Evolutionary conservation across 2,797 vertebrate genomes (phyloP).

Genomic region (Triplophysa bombifrons): DNA sequence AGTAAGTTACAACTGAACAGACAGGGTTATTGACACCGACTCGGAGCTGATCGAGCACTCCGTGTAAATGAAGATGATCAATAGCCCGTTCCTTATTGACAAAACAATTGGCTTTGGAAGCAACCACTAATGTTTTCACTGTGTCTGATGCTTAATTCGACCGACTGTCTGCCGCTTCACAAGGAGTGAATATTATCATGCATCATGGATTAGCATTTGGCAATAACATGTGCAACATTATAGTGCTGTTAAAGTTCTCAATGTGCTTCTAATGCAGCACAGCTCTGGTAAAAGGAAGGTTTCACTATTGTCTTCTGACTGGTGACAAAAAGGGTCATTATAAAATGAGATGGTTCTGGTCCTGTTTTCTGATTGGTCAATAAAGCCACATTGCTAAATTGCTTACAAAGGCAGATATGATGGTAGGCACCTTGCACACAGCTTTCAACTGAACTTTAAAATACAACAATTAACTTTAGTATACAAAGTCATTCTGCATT

Average conservation of each 20-base stretch:
- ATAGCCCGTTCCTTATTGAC: constrained; percentile 52
- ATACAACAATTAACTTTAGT: too few species aligned
- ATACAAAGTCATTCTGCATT: too few species aligned
- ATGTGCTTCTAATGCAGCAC: constrained; percentile 44
- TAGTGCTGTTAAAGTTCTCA: constrained; percentile 9
- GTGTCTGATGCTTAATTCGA: constrained; percentile 50
- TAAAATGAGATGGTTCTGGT: not conserved
- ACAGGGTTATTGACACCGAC: constrained; percentile 25
- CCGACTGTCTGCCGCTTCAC: constrained; percentile 46
- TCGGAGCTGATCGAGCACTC: constrained; percentile 41
- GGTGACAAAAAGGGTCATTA: constrained; percentile 37
- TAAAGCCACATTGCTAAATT: not conserved
- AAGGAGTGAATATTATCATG: constrained; percentile 47
- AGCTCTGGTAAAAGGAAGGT: constrained; percentile 33
- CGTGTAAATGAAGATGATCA: constrained; percentile 54
- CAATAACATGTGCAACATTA: constrained; percentile 28
- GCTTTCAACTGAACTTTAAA: not conserved
- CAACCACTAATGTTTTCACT: constrained; percentile 49
- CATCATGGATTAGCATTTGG: constrained; percentile 45
- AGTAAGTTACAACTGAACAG: constrained; percentile 4
- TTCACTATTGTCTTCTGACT: constrained; percentile 37
- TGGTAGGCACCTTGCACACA: not conserved
- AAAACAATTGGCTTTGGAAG: constrained; percentile 54
- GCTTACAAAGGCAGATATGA: not conserved
- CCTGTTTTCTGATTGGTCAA: not conserved